A percentile compares a stretch with the other conserved stretches of the same genome.
Conservation (phyloP, 2,888 invertebrate genomes). For the Thyatira batis region DNA sequence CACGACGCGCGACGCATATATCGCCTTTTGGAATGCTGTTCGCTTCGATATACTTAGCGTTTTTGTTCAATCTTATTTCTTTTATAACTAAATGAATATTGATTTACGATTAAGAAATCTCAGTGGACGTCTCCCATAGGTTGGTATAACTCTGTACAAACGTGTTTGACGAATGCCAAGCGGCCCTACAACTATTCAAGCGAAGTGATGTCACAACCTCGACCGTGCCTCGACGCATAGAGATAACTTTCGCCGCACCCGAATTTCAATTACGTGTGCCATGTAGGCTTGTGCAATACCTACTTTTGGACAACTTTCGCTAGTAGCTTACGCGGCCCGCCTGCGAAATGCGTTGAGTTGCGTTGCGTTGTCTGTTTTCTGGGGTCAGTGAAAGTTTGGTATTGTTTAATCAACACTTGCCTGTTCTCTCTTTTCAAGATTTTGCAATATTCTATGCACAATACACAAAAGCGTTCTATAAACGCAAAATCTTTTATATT, state of each 20-base stretch:
- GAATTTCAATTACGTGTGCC: constrained; percentile 75
- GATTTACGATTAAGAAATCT: neutral
- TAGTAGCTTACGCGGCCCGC: constrained; percentile 72
- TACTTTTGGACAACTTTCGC: constrained; percentile 80
- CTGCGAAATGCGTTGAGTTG: constrained; percentile 57
- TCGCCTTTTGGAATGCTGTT: neutral
- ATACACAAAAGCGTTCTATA: neutral
- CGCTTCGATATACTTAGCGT: neutral
- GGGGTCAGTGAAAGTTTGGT: constrained; percentile 77
- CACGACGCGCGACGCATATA: neutral
- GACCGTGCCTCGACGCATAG: constrained; percentile 29
- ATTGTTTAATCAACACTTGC: constrained; percentile 46
- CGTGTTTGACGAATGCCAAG: constrained; percentile 37
- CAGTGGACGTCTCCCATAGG: neutral
- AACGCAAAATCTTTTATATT: neutral
- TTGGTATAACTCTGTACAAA: constrained; percentile 8
- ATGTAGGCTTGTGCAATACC: constrained; percentile 76
- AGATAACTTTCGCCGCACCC: constrained; percentile 75
- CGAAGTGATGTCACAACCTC: constrained; percentile 42
- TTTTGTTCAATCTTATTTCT: neutral
- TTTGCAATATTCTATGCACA: neutral
- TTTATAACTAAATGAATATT: neutral
- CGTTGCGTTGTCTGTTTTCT: constrained; percentile 69
- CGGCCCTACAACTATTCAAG: constrained; percentile 21
- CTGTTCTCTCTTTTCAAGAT: constrained; percentile 14